Evolutionary conservation across 2,888 invertebrate species (phyloP).

Genomic region (Tipula lateralis): DNA sequence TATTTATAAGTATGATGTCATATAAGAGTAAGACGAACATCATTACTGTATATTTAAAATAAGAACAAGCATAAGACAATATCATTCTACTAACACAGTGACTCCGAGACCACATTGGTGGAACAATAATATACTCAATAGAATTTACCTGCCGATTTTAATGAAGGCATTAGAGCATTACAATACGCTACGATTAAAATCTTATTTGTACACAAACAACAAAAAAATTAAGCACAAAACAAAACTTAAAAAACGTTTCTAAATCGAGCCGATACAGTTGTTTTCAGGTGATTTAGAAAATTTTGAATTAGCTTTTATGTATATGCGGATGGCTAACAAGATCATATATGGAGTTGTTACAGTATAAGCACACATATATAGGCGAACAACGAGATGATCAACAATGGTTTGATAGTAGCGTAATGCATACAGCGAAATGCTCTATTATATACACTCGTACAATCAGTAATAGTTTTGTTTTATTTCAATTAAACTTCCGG

Average conservation of each 20-base stretch:
- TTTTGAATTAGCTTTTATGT: background rate
- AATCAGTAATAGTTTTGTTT: background rate
- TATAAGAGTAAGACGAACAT: background rate
- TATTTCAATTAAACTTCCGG: background rate
- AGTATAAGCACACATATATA: background rate
- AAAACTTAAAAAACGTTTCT: background rate
- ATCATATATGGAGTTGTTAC: background rate
- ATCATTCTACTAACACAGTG: background rate
- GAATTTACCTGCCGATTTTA: background rate
- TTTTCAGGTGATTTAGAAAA: background rate
- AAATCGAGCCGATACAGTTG: background rate
- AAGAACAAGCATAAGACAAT: background rate
- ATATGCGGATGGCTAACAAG: background rate
- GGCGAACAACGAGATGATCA: background rate
- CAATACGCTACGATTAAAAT: background rate
- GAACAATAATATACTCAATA: background rate
- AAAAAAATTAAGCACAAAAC: background rate
- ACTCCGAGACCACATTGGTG: background rate
- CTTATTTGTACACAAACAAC: background rate
- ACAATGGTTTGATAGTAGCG: background rate
- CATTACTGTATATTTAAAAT: background rate
- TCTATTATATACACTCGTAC: background rate
- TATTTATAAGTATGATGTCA: background rate
- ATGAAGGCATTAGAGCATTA: background rate
- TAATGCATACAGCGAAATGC: background rate